Conservation (phyloP, 2,113 vertebrate genomes). For the Nansenia antarctica region DNA sequence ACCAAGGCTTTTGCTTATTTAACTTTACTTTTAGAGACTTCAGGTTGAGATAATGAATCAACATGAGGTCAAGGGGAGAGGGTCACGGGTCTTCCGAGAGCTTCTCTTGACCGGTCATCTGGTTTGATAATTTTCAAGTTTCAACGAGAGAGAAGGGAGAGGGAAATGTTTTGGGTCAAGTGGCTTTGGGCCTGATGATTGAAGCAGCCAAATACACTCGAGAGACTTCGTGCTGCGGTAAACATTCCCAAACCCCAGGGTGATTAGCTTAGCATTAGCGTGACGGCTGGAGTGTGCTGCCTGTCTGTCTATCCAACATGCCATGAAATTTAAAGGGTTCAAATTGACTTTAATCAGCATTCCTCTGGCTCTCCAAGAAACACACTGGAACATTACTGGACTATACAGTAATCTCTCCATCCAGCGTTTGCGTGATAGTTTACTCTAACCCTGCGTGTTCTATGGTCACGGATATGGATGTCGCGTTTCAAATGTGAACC, state of each 20-base stretch:
- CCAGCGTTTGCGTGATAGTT: conserved; percentile 22
- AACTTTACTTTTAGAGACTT: conserved; percentile 55
- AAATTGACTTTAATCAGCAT: conserved; percentile 29
- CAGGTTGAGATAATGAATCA: conserved; percentile 66
- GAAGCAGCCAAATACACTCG: conserved; percentile 14
- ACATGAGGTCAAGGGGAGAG: conserved; percentile 33
- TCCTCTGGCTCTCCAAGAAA: conserved; percentile 19
- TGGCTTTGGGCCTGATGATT: conserved; percentile 8
- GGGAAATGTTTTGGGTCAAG: conserved; percentile 11
- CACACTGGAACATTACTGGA: conserved; percentile 10
- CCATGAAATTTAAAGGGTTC: conserved; percentile 25
- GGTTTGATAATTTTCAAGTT: conserved; percentile 54
- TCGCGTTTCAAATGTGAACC: conserved; percentile 32
- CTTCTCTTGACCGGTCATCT: conserved; percentile 42
- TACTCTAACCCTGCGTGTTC: conserved; percentile 29
- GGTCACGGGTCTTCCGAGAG: conserved; percentile 45
- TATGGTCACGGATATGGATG: conserved; percentile 25
- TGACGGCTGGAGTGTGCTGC: not conserved
- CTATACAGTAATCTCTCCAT: conserved; percentile 17
- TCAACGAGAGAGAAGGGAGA: not conserved
- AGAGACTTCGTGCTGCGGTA: conserved; percentile 10
- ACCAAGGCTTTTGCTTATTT: conserved; percentile 59
- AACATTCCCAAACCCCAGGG: conserved; percentile 9
- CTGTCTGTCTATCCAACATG: conserved; percentile 6
- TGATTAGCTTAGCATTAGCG: conserved; percentile 4